Conservation (phyloP, 2,113 vertebrate species). For the Reinhardtius hippoglossoides region DNA sequence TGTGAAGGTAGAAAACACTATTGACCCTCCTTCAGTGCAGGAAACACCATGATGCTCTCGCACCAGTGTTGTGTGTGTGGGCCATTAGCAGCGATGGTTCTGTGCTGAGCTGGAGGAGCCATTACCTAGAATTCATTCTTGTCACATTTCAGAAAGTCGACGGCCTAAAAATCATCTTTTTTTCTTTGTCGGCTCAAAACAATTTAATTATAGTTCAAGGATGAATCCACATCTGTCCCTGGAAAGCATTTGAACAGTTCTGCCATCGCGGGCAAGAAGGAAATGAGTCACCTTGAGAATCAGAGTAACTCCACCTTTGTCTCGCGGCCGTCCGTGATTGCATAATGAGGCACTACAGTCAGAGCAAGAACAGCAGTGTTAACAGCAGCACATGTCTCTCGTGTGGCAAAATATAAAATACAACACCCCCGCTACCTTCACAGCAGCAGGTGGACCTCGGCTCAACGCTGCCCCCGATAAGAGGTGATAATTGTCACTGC, state of each 20-base stretch:
- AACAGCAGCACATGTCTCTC: too few species aligned
- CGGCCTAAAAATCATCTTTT: background rate
- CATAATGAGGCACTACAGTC: background rate
- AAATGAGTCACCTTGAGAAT: background rate
- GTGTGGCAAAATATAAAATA: too few species aligned
- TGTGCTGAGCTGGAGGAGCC: background rate
- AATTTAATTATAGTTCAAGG: background rate
- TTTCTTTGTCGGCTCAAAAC: background rate
- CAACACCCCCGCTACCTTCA: too few species aligned
- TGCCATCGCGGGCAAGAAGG: too few species aligned
- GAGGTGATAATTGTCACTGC: too few species aligned
- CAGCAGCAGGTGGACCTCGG: too few species aligned
- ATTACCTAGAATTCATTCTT: background rate
- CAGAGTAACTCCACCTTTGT: background rate
- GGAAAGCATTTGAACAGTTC: too few species aligned
- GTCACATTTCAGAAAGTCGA: slow-evolving; percentile 1
- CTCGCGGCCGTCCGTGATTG: background rate
- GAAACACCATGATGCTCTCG: slow-evolving; percentile 13
- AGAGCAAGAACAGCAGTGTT: background rate
- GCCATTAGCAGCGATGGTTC: slow-evolving; percentile 20
- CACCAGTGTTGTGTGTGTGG: slow-evolving; percentile 5
- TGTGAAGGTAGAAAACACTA: too few species aligned
- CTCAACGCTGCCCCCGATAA: too few species aligned
- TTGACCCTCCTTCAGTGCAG: slow-evolving; percentile 20
- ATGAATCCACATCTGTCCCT: too few species aligned